phyloP scores from a whole-genome alignment of 1,140 invertebrate genomes.

The Eubasilissa regina region DNA sequence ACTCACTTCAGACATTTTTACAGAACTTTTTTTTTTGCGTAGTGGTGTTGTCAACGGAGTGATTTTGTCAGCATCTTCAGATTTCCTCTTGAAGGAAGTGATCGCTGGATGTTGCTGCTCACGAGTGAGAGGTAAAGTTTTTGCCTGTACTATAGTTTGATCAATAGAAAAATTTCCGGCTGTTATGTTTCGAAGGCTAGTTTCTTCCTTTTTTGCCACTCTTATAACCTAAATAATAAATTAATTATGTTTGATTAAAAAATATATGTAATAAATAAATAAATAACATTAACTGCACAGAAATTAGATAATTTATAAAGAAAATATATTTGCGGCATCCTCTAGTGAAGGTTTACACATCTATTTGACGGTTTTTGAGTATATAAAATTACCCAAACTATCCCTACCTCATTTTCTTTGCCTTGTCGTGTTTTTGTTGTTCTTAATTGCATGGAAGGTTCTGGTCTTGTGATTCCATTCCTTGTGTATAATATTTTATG shows the following conservation, averaged over 20 bases:
- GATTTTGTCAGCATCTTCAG: neutral
- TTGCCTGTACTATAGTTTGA: neutral
- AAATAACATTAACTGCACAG: no score
- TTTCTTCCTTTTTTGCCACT: neutral
- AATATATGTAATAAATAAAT: no score
- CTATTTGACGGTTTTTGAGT: no score
- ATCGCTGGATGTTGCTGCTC: neutral
- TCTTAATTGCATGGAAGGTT: neutral
- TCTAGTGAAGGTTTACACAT: no score
- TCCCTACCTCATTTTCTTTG: neutral
- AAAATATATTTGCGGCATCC: no score
- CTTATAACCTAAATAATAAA: constrained; percentile 1
- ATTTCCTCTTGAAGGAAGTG: neutral
- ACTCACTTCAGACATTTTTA: neutral
- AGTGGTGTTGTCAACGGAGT: neutral
- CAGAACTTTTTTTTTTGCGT: neutral
- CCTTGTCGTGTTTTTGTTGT: neutral
- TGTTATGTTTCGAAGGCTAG: constrained; percentile 23
- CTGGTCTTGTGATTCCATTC: neutral
- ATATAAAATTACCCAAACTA: neutral
- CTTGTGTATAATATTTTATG: neutral
- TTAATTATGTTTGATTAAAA: neutral
- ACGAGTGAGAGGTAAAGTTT: neutral
- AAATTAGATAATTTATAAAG: no score
- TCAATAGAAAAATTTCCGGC: neutral